A percentile compares a stretch with the other conserved stretches of the same genome.
Conservation (phyloP, 37 sponge, comb jelly and placozoan genomes). For the Dysidea cf. avara region DNA sequence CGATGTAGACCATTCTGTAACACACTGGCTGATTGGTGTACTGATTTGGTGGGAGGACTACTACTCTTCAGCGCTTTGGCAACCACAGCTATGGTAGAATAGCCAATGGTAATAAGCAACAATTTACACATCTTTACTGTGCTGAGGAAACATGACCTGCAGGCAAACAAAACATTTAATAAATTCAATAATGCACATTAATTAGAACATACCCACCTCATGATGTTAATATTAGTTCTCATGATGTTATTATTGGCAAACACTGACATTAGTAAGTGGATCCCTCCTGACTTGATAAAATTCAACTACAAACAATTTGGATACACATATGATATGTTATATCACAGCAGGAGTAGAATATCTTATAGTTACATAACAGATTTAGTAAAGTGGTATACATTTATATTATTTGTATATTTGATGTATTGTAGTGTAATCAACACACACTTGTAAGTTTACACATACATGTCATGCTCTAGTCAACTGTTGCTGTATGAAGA, state of each 20-base stretch:
- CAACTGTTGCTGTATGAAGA: too few species aligned
- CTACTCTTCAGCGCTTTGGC: constrained; percentile 41
- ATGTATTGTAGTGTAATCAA: too few species aligned
- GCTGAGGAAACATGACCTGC: constrained; percentile 42
- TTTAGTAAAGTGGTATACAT: too few species aligned
- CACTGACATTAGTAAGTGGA: constrained; percentile 46
- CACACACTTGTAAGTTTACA: too few species aligned
- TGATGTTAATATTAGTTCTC: not conserved
- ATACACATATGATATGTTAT: too few species aligned
- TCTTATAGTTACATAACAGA: too few species aligned
- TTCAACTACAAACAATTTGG: constrained; percentile 4
- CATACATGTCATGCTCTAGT: too few species aligned
- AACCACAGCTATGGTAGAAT: constrained; percentile 51
- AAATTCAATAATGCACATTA: not conserved
- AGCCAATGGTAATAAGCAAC: constrained; percentile 47
- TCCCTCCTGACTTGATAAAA: constrained; percentile 63
- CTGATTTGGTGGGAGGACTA: not conserved
- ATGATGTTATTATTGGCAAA: constrained; percentile 27
- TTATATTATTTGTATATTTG: too few species aligned
- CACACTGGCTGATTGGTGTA: constrained; percentile 25
- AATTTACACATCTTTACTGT: constrained; percentile 52
- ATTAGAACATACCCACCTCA: not conserved
- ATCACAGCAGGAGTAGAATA: too few species aligned
- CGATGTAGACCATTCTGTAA: constrained; percentile 48
- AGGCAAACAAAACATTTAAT: too few species aligned